phyloP scores from a whole-genome alignment of 1,140 invertebrate genomes.

The Drosophila hydei region DNA sequence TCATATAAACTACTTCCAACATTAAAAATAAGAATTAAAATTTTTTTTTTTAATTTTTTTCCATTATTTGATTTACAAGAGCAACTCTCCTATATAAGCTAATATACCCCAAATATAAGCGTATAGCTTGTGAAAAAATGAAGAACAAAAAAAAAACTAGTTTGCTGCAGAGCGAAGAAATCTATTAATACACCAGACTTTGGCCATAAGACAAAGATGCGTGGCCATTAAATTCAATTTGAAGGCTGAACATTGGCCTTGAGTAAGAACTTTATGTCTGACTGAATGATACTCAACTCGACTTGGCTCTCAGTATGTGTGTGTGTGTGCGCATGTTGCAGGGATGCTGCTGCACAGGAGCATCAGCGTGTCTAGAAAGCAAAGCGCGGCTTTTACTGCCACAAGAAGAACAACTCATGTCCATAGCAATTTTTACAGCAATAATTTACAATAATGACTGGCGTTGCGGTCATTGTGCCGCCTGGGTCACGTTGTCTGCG shows the following conservation, averaged over 20 bases:
- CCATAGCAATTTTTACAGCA: conserved; percentile 75
- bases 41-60: too few species aligned
- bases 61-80: too few species aligned
- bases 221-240: conserved; percentile 82
- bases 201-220: conserved; percentile 80
- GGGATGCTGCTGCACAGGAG: conserved; percentile 10
- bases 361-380: conserved; percentile 35
- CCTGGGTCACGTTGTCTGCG: conserved; percentile 70
- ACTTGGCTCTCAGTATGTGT: not conserved
- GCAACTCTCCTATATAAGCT: too few species aligned
- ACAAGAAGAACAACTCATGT: conserved; percentile 36
- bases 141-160: conserved; percentile 54
- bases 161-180: conserved; percentile 58
- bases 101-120: not conserved
- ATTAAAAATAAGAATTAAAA: too few species aligned
- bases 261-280: conserved; percentile 40
- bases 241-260: conserved; percentile 81
- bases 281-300: conserved; percentile 14
- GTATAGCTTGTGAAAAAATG: conserved; percentile 5
- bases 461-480: conserved; percentile 71
- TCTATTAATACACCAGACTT: conserved; percentile 76
- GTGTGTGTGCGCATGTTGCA: not conserved
- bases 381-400: conserved; percentile 42
- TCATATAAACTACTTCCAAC: too few species aligned
- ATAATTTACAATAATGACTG: conserved; percentile 81